Percentiles rank a stretch among this genome's conserved stretches.
These are phyloP conservation scores for Pogonocichla stellata DNA, from an alignment of 2,113 vertebrate species.

Conservation along the genomic window DNA sequence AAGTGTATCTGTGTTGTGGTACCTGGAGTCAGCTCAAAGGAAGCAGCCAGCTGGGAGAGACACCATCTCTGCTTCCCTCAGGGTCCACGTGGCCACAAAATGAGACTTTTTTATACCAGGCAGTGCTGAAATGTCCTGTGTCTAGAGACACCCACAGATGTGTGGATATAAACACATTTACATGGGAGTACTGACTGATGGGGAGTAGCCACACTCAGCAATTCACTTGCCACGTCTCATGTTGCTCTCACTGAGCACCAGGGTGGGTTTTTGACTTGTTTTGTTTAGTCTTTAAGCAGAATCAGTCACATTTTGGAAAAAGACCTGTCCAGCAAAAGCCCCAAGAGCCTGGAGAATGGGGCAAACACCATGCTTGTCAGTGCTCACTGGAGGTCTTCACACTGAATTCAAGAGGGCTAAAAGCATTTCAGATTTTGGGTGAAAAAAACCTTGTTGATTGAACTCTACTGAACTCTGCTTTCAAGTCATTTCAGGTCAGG, in stretches of 20 bases:
- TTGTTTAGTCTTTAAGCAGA: neutral
- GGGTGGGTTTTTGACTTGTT: neutral
- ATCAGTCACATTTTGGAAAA: neutral
- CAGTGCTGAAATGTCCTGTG: neutral
- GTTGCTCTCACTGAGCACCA: neutral
- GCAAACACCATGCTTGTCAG: accelerated
- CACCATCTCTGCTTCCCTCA: neutral
- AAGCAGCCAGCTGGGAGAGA: neutral
- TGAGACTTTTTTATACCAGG: neutral
- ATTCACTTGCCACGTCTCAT: accelerated
- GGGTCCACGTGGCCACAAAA: neutral
- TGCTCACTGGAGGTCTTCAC: neutral
- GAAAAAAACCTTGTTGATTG: neutral
- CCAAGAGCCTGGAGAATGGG: neutral
- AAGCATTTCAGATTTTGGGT: neutral
- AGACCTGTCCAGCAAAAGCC: neutral
- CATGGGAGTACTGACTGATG: neutral
- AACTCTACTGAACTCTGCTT: neutral
- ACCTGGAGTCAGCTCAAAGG: neutral
- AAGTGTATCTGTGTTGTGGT: neutral
- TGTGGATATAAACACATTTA: no score
- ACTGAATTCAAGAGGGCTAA: neutral
- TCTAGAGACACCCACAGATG: accelerated
- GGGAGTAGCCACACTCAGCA: neutral
- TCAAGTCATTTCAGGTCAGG: neutral